phyloP scores from a whole-genome alignment of 2,888 invertebrate species.

The Empis livida region DNA sequence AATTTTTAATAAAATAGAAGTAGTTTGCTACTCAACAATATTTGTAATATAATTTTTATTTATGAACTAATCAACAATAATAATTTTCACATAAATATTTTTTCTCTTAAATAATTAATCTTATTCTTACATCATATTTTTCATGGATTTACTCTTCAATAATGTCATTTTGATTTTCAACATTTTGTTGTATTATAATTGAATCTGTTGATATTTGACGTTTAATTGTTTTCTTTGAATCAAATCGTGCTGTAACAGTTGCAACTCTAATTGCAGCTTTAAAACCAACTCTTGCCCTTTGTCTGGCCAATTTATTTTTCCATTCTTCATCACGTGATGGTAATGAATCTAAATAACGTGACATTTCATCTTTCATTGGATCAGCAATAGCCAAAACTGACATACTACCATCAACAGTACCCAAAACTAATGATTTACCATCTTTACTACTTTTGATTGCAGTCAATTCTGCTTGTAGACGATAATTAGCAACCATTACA shows the following conservation, averaged over 20 bases:
- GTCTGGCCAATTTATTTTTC: conserved; percentile 54
- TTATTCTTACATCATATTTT: too few relatives aligned
- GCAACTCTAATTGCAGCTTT: conserved; percentile 42
- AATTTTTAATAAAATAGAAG: too few relatives aligned
- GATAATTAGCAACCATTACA: conserved; percentile 82
- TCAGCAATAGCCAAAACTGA: conserved; percentile 77
- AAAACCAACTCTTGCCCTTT: conserved; percentile 50
- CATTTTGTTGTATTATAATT: not conserved
- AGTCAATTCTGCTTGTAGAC: conserved; percentile 79
- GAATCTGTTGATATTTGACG: not conserved
- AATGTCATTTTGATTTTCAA: not conserved
- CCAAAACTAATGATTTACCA: conserved; percentile 70
- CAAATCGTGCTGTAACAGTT: conserved; percentile 5
- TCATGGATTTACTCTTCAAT: too few relatives aligned
- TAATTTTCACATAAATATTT: too few relatives aligned
- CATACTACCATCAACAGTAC: conserved; percentile 87
- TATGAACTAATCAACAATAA: too few relatives aligned
- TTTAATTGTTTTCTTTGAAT: conserved; percentile 2
- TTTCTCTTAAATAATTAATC: too few relatives aligned
- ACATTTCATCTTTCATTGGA: conserved; percentile 46
- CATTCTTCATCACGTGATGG: conserved; percentile 59
- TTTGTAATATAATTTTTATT: too few relatives aligned
- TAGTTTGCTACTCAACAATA: too few relatives aligned
- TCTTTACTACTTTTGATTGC: conserved; percentile 64
- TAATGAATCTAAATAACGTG: conserved; percentile 47